Evolutionary conservation across 1,140 invertebrate species (phyloP).

Genomic region (Magallana gigas): DNA sequence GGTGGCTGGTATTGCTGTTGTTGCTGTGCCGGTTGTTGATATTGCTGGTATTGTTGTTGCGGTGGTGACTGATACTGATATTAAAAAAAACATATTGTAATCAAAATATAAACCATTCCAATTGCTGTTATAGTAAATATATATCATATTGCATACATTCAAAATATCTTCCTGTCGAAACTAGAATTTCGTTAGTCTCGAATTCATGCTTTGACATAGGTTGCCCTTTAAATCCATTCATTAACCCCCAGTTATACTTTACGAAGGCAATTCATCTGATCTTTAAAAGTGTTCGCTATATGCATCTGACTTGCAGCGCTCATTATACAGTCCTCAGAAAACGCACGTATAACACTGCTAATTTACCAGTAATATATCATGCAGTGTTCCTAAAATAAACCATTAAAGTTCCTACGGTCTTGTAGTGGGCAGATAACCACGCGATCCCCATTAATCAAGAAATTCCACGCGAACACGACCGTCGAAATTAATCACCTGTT

Average conservation of each 20-base stretch:
- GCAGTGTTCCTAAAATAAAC: background rate
- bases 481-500: slow-evolving; percentile 26
- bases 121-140: no score
- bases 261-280: background rate
- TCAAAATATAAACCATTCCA: no score
- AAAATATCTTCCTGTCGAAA: no score
- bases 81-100: background rate
- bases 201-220: no score
- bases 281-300: background rate
- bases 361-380: slow-evolving; percentile 7
- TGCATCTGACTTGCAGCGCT: background rate
- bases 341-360: background rate
- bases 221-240: background rate
- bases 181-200: no score
- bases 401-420: background rate
- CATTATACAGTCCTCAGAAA: background rate
- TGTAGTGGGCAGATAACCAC: background rate
- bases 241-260: background rate
- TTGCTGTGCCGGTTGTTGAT: background rate
- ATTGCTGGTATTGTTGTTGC: slow-evolving; percentile 11
- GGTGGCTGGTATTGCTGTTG: slow-evolving; percentile 46
- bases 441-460: background rate
- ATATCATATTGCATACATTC: no score
- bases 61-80: slow-evolving; percentile 1
- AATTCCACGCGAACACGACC: background rate